A percentile compares a stretch with the other conserved stretches of the same genome.
Evolutionary conservation across 2,888 invertebrate species (phyloP).

Genomic region (Hypomecis atomaria): DNA sequence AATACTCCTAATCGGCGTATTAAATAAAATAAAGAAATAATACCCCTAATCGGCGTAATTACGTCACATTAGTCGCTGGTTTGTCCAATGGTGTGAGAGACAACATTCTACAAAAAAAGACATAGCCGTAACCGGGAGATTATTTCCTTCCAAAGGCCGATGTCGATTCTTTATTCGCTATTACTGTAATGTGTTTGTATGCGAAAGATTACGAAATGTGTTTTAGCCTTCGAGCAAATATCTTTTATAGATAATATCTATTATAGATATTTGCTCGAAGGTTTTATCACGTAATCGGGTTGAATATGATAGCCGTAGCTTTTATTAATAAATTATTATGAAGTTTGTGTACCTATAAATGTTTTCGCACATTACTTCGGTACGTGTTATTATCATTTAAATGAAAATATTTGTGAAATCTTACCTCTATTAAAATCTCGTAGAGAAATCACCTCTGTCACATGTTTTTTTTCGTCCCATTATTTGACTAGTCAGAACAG

Average conservation of each 20-base stretch:
- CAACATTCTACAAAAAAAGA: too few relatives aligned
- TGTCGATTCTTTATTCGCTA: too few relatives aligned
- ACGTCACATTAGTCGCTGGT: too few relatives aligned
- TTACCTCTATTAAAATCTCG: constrained; percentile 55
- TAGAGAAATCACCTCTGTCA: constrained; percentile 38
- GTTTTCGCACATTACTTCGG: constrained; percentile 46
- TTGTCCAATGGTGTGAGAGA: too few relatives aligned
- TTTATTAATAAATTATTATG: constrained; percentile 5
- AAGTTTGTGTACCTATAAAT: constrained; percentile 31
- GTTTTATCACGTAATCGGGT: not conserved
- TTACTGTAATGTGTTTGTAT: not conserved
- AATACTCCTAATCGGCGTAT: too few relatives aligned
- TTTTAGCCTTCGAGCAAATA: too few relatives aligned
- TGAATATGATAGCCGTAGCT: not conserved
- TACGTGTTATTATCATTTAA: constrained; percentile 47
- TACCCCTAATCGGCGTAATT: too few relatives aligned
- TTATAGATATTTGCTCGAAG: too few relatives aligned
- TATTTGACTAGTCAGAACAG: not conserved
- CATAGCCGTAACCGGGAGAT: too few relatives aligned
- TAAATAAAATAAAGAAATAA: too few relatives aligned
- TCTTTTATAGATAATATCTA: too few relatives aligned
- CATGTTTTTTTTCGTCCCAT: constrained; percentile 46
- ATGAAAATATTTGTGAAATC: constrained; percentile 54
- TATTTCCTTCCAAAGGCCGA: too few relatives aligned
- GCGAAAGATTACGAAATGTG: constrained; percentile 8